Base-by-base conservation (phyloP, 2,113 vertebrate genomes). In the Dendrocopos noguchii region DNA sequence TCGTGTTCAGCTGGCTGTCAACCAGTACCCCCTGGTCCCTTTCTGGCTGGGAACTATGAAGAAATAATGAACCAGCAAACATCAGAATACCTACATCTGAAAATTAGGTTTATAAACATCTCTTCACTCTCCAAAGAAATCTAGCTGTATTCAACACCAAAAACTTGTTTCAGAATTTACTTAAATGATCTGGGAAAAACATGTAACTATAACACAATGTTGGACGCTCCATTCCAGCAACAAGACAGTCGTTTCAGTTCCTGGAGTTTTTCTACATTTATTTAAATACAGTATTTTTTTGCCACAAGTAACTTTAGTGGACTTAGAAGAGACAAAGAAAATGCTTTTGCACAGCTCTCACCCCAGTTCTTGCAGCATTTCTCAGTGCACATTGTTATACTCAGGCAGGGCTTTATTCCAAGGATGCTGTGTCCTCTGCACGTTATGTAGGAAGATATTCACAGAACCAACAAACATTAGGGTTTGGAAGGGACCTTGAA, bases 141-240 rank as follows among this genome's bases (percentile, higher is more conserved):
- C 75, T 28, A 61, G 65, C 42, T 85, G 79, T 20, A 87, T 80
- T 76, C 93, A 95, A 61, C 0, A 1, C 24, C 70, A 46, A 65
- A 82, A 60, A 29, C 52, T 84, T 65, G 21, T 79, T 83, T 60
- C 39, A 84, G 73, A 66, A 28, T 79, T 84, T 36, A 39, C 86
- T 74, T 88, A 90, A 83, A 93, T 70, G 77, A 91, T 84, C 74
- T 59, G 52, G 33, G 50, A 90, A 93, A 65, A 87, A 60, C 29
- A 33, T 77, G 65, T 31, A 74, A 59, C 60, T 81, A 80, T 28
- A 52, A 60, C 86, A 77, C 39, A 7, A 25, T 66, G 44, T 60
- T 78, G 85, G 87, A 89, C 92, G 89, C 81, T 91, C 95, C 46
- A 73, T 55, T 89, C 84, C 79, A 94, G 60, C 56, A 75, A 47